Conservation (phyloP, 2,888 invertebrate genomes). For the Seira ritae region DNA sequence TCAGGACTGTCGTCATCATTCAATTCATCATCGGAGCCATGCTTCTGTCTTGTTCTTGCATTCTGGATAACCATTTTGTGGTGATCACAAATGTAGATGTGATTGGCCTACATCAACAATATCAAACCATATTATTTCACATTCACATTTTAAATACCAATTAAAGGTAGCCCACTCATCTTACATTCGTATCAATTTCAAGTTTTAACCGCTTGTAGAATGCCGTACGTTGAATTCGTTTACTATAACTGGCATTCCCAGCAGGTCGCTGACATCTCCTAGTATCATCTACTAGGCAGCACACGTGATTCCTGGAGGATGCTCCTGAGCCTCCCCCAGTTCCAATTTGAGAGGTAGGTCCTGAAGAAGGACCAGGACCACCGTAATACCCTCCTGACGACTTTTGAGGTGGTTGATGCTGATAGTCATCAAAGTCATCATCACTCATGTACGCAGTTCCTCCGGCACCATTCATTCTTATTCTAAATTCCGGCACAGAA, state of each 20-base stretch:
- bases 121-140: slow-evolving; percentile 29
- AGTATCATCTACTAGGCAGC: slow-evolving; percentile 93
- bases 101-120: slow-evolving; percentile 84
- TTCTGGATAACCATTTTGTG: slow-evolving; percentile 97
- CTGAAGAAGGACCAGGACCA: slow-evolving; percentile 16
- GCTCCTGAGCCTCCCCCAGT: slow-evolving; percentile 41
- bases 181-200: slow-evolving; percentile 87
- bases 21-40: slow-evolving; percentile 96
- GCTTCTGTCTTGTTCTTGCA: slow-evolving; percentile 90
- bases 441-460: slow-evolving; percentile 71
- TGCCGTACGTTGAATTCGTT: slow-evolving; percentile 96
- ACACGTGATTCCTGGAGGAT: slow-evolving; percentile 81
- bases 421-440: slow-evolving; percentile 71
- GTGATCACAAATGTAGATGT: slow-evolving; percentile 97
- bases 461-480: slow-evolving; percentile 68
- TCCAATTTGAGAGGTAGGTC: slow-evolving; percentile 27
- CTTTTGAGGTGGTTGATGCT: slow-evolving; percentile 35
- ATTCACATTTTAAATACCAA: slow-evolving; percentile 15
- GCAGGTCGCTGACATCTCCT: slow-evolving; percentile 91
- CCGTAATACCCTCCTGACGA: slow-evolving; percentile 16
- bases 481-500: background rate
- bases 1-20: slow-evolving; percentile 94
- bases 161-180: slow-evolving; percentile 72
- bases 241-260: slow-evolving; percentile 97
- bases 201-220: slow-evolving; percentile 93